Conservation (phyloP, 2,113 vertebrate genomes). For the Rafetus swinhoei region DNA sequence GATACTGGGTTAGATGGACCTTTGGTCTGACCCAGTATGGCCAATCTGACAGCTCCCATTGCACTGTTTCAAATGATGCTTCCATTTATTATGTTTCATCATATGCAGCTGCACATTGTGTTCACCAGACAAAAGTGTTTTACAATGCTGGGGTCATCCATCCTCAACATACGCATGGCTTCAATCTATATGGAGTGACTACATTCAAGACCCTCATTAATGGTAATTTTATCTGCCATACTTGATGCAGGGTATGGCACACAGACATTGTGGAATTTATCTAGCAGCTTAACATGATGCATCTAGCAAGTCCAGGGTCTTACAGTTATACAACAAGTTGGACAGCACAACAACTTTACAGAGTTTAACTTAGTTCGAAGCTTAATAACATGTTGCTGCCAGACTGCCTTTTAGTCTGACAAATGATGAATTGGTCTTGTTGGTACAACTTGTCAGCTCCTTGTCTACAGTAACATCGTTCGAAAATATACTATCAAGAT, state of each 20-base stretch:
- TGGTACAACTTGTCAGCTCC: neutral
- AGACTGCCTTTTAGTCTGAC: neutral
- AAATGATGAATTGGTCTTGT: neutral
- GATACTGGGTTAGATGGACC: too few species aligned
- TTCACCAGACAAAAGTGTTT: neutral
- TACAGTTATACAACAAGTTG: neutral
- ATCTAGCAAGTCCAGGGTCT: neutral
- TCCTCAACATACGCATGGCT: neutral
- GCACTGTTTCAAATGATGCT: neutral
- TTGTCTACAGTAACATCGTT: neutral
- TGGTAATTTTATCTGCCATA: neutral
- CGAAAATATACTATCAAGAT: neutral
- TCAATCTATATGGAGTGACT: neutral
- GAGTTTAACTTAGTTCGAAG: neutral
- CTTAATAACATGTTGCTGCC: neutral
- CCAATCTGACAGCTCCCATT: neutral
- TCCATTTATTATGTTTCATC: neutral
- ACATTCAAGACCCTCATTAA: neutral
- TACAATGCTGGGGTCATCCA: neutral
- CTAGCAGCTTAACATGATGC: neutral
- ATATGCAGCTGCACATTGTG: neutral
- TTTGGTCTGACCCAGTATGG: too few species aligned
- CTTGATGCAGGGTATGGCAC: neutral
- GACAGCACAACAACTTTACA: neutral
- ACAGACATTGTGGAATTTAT: neutral